Base-by-base conservation (phyloP, 2,113 vertebrate species). In the Muscicapa adusta region DNA sequence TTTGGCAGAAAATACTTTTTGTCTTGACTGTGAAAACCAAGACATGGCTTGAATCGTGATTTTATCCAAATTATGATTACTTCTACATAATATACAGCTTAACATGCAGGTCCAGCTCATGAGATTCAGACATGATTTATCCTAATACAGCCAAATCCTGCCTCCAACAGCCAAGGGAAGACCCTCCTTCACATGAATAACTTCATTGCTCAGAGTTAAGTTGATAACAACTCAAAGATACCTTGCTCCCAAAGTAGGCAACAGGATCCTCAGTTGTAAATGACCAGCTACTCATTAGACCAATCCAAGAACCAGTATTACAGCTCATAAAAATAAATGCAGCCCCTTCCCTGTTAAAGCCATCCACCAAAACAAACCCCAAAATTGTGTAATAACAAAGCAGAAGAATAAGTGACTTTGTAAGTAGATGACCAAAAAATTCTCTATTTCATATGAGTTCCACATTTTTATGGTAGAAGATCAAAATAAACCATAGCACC, bases 201-300 rank as follows among this genome's bases (percentile, higher is more conserved):
- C 77, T 94, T 96, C 70, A 96, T 8, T 74, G 23, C 50, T 68
- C 86, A 74, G 73, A 40, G 45, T 3, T 96, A 40, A 40, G 13
- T 40, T 40, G 96, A 96, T 85, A 96, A 95, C 68, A 93, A 58
- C 77, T 90, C 95, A 91, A 84, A 96, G 90, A 83, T 10, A 24
- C 33, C 85, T 94, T 91, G 84, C 51, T 86, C 19, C 60, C 8
- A 43, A 76, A 70, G 12, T 1, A 86, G 90, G 31, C 38, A 93
- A 60, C 10, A 42, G n/a, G 9, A 47, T 23, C 13, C 65, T 47
- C 48, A 67, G 1, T 4, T 57, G 22, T 34, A 73, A 75, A 14
- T 23, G 7, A 51, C 18, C 53, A n/a, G 42, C 14, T 47, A 12
- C 43, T 68, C 23, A 2, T 48, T 33, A 67, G 20, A 43, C 63